Conservation (phyloP, 2,113 vertebrate genomes). For the Nansenia antarctica region DNA sequence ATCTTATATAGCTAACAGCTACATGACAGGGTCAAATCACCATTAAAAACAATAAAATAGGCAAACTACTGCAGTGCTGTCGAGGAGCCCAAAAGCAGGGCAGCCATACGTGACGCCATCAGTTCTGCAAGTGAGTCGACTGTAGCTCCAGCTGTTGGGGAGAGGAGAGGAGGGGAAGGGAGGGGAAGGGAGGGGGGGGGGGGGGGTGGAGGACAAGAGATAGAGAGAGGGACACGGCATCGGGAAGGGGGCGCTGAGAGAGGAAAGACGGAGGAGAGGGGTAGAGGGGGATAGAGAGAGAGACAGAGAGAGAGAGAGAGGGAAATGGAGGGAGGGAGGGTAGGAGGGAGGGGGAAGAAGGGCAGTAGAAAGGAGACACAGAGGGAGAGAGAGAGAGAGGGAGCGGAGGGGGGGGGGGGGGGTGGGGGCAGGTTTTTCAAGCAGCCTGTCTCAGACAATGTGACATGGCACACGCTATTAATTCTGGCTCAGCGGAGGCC, state of each 20-base stretch:
- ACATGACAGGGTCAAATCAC: too few relatives aligned
- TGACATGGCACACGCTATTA: slow-evolving; percentile 89
- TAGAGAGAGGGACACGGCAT: slow-evolving; percentile 36
- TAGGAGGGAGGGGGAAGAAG: slow-evolving; percentile 20
- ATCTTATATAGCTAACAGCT: too few relatives aligned
- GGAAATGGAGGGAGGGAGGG: slow-evolving; percentile 33
- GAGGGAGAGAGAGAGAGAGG: slow-evolving; percentile 51
- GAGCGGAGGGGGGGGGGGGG: slow-evolving; percentile 32
- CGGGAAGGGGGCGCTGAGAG: background rate
- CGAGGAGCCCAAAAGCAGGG: too few relatives aligned
- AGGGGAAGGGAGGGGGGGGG: slow-evolving; percentile 3
- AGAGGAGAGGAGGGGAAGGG: background rate
- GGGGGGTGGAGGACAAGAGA: background rate
- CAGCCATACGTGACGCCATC: too few relatives aligned
- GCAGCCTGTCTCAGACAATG: slow-evolving; percentile 82
- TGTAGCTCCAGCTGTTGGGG: slow-evolving; percentile 6
- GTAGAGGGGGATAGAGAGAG: background rate
- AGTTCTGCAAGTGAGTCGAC: too few relatives aligned
- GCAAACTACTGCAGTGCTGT: too few relatives aligned
- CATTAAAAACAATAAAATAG: too few relatives aligned
- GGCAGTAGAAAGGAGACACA: slow-evolving; percentile 36
- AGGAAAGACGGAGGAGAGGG: background rate
- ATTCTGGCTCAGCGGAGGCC: slow-evolving; percentile 85
- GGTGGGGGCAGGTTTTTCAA: slow-evolving; percentile 50
- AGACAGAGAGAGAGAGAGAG: background rate